Base-by-base conservation (phyloP, 2,113 vertebrate species). In the Dolichallabes microphthalmus region DNA sequence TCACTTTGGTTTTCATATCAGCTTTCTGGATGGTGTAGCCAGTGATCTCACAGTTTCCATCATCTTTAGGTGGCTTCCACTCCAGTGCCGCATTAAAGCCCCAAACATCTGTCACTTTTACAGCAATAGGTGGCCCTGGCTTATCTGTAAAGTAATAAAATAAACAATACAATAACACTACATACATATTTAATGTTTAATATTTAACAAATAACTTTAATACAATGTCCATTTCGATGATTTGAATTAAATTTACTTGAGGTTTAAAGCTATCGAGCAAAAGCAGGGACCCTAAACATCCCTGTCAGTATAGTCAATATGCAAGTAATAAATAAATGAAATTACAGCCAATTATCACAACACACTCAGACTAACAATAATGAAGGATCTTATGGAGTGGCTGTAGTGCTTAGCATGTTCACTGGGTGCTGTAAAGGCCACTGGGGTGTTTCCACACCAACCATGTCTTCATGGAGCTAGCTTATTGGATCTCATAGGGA, bases 1-100 rank as follows among this genome's bases (percentile, higher is more conserved):
- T 90, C 88, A 97, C 97, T 95, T 95, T 96, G 27, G 97, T 97
- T 86, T 97, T 98, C 91, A 96, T 94, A 91, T 98, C 97, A 0
- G 97, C 97, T 88, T 98, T 98, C 93, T 98, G 96, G 86, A 98
- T 94, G 1, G 94, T 91, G 85, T 98, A 97, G 4, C 97, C 96
- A 0, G 91, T 94, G 86, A 98, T 88, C 50, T 98, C 97, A 20
- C 92, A 93, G 93, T 98, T 98, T n/a, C 97, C 97, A 0, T 97
- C 87, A 0, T 98, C 96, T 69, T 84, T 96, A 1, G 97, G 97
- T 1, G 94, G 91, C 0, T 94, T 90, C 97, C 97, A 98, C 85
- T 97, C 95, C 87, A 98, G 86, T 4, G 96, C 93, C 0, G 96
- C 96, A 1, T 97, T 98, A 61, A 95, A 96, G 45, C 97, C 97